Evolutionary conservation across 2,797 vertebrate species (phyloP).

Genomic region (Mus spretus): DNA sequence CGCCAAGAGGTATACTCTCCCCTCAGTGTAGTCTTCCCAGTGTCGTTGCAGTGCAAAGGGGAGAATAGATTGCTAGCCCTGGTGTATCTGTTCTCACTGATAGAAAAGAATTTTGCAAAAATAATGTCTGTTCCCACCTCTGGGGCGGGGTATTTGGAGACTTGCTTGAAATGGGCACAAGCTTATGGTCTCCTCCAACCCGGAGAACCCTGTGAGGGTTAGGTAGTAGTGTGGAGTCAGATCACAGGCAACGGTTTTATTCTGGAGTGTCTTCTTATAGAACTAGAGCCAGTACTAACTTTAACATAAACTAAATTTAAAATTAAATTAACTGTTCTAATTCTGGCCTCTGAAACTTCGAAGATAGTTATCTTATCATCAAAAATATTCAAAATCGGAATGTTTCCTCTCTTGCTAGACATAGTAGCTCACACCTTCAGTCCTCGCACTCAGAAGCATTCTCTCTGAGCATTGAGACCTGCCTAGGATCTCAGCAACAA

Average conservation of each 20-base stretch:
- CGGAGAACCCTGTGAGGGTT: not conserved
- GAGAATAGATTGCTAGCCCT: conserved; percentile 81
- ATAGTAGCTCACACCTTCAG: not conserved
- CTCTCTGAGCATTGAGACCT: not conserved
- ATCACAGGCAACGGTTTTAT: not conserved
- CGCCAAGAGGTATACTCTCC: conserved; percentile 67
- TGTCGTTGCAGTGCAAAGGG: conserved; percentile 77
- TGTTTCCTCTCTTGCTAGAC: not conserved
- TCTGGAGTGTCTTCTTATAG: not conserved
- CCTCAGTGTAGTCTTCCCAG: conserved; percentile 68
- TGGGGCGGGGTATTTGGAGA: not conserved
- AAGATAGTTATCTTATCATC: not conserved
- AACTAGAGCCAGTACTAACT: conserved; percentile 51
- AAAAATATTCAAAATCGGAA: not conserved
- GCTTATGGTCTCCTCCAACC: not conserved
- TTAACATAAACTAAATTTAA: conserved; percentile 64
- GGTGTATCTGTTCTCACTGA: not conserved
- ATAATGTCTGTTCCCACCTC: not conserved
- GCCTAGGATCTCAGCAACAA: not conserved
- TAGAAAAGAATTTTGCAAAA: conserved; percentile 38
- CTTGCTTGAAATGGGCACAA: not conserved
- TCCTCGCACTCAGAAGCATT: too few relatives aligned
- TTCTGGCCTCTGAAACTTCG: conserved; percentile 49
- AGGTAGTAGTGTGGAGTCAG: conserved; percentile 33
- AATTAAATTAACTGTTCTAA: conserved; percentile 44